Conservation (phyloP, 2,797 vertebrate species). For the Melanotaenia parkinsoni region DNA sequence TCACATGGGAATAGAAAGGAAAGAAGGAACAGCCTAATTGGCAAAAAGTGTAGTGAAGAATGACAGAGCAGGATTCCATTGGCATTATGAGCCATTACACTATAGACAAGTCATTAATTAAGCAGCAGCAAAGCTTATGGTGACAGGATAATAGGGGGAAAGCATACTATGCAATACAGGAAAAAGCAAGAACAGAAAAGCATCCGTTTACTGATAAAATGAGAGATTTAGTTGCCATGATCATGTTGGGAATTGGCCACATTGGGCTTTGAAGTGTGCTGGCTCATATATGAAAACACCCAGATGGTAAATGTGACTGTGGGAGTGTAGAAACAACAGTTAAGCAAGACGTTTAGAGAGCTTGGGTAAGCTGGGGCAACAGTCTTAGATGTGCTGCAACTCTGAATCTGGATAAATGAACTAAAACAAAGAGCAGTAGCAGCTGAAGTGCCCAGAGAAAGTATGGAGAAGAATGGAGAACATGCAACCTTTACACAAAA, state of each 20-base stretch:
- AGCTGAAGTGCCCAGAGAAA: no score
- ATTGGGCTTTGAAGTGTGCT: not conserved
- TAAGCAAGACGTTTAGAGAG: not conserved
- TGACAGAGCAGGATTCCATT: not conserved
- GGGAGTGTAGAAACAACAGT: not conserved
- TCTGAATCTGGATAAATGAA: not conserved
- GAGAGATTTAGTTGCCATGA: not conserved
- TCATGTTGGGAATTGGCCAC: not conserved
- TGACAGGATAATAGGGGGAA: not conserved
- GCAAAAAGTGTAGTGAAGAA: no score
- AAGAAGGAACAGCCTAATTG: no score
- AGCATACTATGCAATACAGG: not conserved
- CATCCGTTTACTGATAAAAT: not conserved
- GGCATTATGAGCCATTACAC: not conserved
- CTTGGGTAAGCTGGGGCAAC: not conserved
- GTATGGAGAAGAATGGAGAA: no score
- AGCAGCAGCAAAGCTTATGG: not conserved
- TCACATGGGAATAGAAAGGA: no score
- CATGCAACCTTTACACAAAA: no score
- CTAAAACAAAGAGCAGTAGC: no score
- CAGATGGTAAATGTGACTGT: not conserved
- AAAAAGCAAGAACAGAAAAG: not conserved
- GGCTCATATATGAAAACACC: conserved; percentile 3
- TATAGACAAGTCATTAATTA: not conserved
- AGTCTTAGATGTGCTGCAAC: no score